Base-by-base conservation (phyloP, 2,797 vertebrate species). In the Falco berigora region DNA sequence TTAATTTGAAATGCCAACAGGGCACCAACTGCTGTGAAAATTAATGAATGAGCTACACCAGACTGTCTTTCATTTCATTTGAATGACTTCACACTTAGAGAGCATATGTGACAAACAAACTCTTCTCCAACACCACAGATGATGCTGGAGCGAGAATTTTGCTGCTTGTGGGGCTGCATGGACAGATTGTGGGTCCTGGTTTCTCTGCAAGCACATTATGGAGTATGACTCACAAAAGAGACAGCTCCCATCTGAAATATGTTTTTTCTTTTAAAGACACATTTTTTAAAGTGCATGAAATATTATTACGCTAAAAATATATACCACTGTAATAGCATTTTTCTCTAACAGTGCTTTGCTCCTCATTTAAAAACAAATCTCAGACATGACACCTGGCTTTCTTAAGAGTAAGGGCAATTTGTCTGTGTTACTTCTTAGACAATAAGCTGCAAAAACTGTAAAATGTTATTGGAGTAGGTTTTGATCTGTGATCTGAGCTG, bases 11-110 rank as follows among this genome's bases (percentile, higher is more conserved):
- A 97, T 97, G 95, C 94, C 95, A 98, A 90, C 90, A 97, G 97
- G 98, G 96, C 96, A 97, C 96, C 97, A 96, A 98, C 97, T 95
- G 97, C 97, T 98, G 97, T 94, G 98, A 97, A 98, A 98, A 98
- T 97, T 98, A 98, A 98, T 98, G 97, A 98, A 98, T 97, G 95
- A 97, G 88, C 90, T 96, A 17, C 17, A 83, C 30, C 92, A 97
- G 93, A 81, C 94, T 97, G 95, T 96, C 97, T 98, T 97, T 96
- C 93, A 96, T 97, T 97, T 94, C 88, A 64, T 95, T 96, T 93
- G 88, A 97, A 90, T 95, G 94, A 96, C 96, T 96, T 96, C 86
- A 66, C 68, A 84, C 89, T 94, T 91, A 34, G 84, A 85, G 88
- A 97, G 88, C 95, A 96, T 96, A 96, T 96, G 95, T 91, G 84